Evolutionary conservation across 1,140 invertebrate species (phyloP), one percentile per base, ranked within the genome.

Genomic region (Limonius californicus): DNA sequence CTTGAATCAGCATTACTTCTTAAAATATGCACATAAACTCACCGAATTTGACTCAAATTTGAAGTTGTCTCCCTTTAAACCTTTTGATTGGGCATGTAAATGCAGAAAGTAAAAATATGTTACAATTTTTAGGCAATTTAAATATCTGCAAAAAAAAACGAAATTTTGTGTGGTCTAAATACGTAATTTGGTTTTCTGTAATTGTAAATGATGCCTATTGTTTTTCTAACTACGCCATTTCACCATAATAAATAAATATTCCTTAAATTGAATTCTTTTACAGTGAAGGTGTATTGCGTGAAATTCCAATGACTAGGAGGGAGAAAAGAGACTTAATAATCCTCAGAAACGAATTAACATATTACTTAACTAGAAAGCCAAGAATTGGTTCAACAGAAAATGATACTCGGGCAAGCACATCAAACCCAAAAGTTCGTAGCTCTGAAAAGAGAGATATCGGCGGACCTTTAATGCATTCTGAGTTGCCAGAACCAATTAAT

Each of bases 281-380:
- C 63, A 89, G 88, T 63, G 90, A 95, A 39, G 86, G 87, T 27
- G 77, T 85, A 4, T 82, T 95, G 76, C 83, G 86, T 65, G 86
- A 90, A 77, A 83, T 96, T 12, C 81, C 79, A 39, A 83, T 85
- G 9, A 84, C 84, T 0, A 81, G 85, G 53, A 81, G 83, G 15
- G 90, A 93, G 69, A 84, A 87, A 59, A 79, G 90, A 59, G 92
- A 93, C 72, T 79, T 98, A n/a, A 83, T 97, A 16, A 82, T 93
- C 61, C 72, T 95, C 8, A 81, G 95, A 32, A 98, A 98, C 75
- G 86, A 89, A 57, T 77, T 97, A 39, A 85, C 84, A 0, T 79
- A 88, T 71, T 90, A 89, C 77, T 75, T 91, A 0, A 75, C 73
- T 12, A 71, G 75, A 32, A 75, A 79, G 61, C 72, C 80, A 27